Evolutionary conservation across 2,113 vertebrate genomes (phyloP).

Genomic region (Tetrax tetrax): DNA sequence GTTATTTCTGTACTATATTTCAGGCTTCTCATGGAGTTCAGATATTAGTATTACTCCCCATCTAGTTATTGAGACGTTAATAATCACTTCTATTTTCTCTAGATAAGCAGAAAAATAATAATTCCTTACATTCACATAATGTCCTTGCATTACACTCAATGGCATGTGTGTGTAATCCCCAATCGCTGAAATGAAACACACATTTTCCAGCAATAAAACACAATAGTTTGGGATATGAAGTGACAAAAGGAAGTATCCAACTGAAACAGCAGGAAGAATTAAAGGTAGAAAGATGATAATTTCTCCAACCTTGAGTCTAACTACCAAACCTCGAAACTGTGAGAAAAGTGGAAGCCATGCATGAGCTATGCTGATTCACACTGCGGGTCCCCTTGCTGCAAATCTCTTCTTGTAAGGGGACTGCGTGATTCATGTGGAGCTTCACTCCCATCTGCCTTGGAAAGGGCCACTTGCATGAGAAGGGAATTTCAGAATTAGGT

Average conservation of each 20-base stretch:
- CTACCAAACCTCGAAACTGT: not conserved
- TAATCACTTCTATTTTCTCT: slow-evolving; percentile 26
- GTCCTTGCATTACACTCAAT: not conserved
- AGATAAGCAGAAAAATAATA: slow-evolving; percentile 29
- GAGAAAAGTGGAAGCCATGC: not conserved
- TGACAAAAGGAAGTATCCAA: slow-evolving; percentile 54
- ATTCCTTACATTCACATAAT: not conserved
- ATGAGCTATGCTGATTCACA: not conserved
- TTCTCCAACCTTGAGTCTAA: not conserved
- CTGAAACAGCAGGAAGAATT: slow-evolving; percentile 34
- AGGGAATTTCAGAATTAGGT: not conserved
- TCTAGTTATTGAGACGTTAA: not conserved
- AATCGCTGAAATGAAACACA: not conserved
- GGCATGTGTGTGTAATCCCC: not conserved
- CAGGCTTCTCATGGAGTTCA: not conserved
- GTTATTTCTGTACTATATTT: not conserved
- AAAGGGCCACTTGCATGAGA: not conserved
- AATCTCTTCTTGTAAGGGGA: not conserved
- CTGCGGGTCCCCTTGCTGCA: not conserved
- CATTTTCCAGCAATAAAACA: slow-evolving; percentile 58
- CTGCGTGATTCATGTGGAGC: rapidly evolving
- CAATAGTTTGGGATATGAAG: slow-evolving; percentile 41
- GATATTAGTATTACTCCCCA: not conserved
- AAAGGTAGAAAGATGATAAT: not conserved
- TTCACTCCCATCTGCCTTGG: not conserved